Evolutionary conservation across 2,888 invertebrate genomes (phyloP).

Genomic region (Plemyria rubiginata): DNA sequence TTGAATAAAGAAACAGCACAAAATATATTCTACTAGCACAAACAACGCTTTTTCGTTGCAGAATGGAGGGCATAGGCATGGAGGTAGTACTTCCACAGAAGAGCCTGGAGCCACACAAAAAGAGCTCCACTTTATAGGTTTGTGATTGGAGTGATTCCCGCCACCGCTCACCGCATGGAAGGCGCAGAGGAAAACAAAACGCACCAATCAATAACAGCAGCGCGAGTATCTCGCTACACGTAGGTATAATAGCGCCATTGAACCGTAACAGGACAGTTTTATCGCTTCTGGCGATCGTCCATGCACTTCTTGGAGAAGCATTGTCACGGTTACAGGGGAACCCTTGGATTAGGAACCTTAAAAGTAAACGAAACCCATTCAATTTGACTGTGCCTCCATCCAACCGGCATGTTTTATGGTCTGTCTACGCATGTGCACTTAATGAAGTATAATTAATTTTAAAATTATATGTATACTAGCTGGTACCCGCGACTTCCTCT

Average conservation of each 20-base stretch:
- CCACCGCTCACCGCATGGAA: constrained; percentile 26
- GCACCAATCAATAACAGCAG: constrained; percentile 16
- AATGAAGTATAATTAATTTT: too few relatives aligned
- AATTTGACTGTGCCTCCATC: not conserved
- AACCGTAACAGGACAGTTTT: constrained; percentile 36
- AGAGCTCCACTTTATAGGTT: not conserved
- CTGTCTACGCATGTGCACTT: not conserved
- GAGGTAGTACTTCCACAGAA: too few relatives aligned
- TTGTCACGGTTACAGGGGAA: constrained; percentile 33
- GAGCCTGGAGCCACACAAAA: too few relatives aligned
- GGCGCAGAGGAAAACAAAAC: constrained; percentile 32
- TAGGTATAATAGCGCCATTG: constrained; percentile 20
- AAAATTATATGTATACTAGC: too few relatives aligned
- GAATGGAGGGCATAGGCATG: too few relatives aligned
- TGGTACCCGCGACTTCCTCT: too few relatives aligned
- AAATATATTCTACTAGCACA: too few relatives aligned
- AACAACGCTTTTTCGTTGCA: too few relatives aligned
- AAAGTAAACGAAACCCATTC: not conserved
- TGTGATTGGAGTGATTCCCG: constrained; percentile 13
- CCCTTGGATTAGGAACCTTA: constrained; percentile 13
- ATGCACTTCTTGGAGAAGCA: constrained; percentile 30
- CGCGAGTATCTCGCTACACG: constrained; percentile 24
- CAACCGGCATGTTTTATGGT: not conserved
- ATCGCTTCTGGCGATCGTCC: constrained; percentile 41
- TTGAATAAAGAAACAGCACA: too few relatives aligned